A percentile compares a stretch with the other conserved stretches of the same genome.
These are phyloP conservation scores for Harmothoe impar DNA, from an alignment of 2,888 invertebrate species.

Conservation along the genomic window DNA sequence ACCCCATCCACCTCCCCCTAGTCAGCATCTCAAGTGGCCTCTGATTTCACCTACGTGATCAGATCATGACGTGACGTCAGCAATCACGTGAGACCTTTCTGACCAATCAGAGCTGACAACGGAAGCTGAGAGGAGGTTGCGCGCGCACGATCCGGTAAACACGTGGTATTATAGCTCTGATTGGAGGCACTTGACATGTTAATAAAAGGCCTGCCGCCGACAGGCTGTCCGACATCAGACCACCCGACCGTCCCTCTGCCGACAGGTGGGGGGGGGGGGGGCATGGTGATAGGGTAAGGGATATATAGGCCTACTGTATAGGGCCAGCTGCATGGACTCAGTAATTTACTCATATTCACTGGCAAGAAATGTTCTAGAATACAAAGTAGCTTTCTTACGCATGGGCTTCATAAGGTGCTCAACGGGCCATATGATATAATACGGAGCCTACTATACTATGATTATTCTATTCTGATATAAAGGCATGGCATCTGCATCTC, in stretches of 20 bases:
- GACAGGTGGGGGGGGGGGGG: neutral
- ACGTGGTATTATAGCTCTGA: neutral
- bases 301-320: too few relatives aligned
- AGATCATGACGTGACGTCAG: neutral
- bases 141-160: neutral
- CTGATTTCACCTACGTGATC: neutral
- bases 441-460: too few relatives aligned
- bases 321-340: too few relatives aligned
- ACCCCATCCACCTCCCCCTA: neutral
- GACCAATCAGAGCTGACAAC: slow-evolving; percentile 27
- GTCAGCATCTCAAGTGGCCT: neutral
- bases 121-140: neutral
- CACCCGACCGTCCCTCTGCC: neutral
- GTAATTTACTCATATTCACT: too few relatives aligned
- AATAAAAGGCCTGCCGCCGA: neutral
- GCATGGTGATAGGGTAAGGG: too few relatives aligned
- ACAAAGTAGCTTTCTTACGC: too few relatives aligned
- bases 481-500: too few relatives aligned
- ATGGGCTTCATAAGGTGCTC: too few relatives aligned
- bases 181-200: slow-evolving; percentile 40
- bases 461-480: too few relatives aligned
- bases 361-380: too few relatives aligned
- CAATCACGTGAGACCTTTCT: neutral
- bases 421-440: too few relatives aligned
- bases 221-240: neutral